A percentile compares a stretch with the other conserved stretches of the same genome.
These are phyloP conservation scores for Drosophila lutescens DNA, from an alignment of 2,888 invertebrate genomes.

Conservation along the genomic window DNA sequence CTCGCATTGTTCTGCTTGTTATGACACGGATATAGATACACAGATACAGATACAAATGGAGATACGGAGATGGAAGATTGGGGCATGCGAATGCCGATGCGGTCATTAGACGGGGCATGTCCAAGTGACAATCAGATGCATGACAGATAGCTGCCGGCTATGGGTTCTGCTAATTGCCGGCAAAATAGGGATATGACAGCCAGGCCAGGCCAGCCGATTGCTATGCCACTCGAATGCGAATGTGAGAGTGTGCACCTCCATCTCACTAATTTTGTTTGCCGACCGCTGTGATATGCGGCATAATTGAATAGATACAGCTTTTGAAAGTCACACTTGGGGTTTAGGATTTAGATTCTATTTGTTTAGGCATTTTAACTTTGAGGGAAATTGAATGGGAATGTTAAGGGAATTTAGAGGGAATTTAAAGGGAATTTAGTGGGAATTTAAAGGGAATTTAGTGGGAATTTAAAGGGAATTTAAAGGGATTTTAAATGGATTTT, in stretches of 20 bases:
- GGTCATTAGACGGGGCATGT: conserved; percentile 34
- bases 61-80: background rate
- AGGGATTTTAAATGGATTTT: too few relatives aligned
- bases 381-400: too few relatives aligned
- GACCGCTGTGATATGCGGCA: background rate
- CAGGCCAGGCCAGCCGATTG: conserved; percentile 23
- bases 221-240: conserved; percentile 1
- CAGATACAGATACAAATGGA: conserved; percentile 2
- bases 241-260: too few relatives aligned
- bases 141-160: conserved; percentile 38
- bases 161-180: conserved; percentile 28
- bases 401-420: too few relatives aligned
- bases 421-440: too few relatives aligned
- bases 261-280: background rate
- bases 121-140: conserved; percentile 36
- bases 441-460: too few relatives aligned
- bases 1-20: conserved; percentile 30
- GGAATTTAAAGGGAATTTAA: too few relatives aligned
- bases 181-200: conserved; percentile 20
- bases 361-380: too few relatives aligned
- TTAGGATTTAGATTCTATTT: too few relatives aligned
- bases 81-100: conserved; percentile 14
- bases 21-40: conserved; percentile 16
- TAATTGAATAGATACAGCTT: background rate
- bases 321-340: background rate